Base-by-base conservation (phyloP, 2,888 invertebrate genomes). In the Argynnis bischoffii region DNA sequence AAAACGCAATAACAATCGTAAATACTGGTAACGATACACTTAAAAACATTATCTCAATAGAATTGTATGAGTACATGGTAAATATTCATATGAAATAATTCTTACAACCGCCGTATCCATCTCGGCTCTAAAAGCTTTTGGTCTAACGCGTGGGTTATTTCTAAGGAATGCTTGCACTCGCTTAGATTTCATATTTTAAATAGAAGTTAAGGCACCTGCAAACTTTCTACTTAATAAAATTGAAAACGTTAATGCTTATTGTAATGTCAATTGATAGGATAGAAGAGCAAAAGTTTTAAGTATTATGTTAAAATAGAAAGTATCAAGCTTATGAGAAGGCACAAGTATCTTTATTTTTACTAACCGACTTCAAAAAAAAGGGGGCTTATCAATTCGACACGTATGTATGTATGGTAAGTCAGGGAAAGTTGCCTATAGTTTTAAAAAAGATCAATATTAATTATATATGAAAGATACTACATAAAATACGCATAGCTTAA, bases 71-170 rank as follows among this genome's bases (percentile, higher is more conserved):
- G 47, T 18, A 56, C n/a, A n/a, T 21, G 15, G 59, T 26, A 35
- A 18, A 64, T 35, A 16, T 60, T 54, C 31, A 68, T 64, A 47
- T 55, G 51, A 48, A 48, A 54, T 54, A 54, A 64, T 55, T 59
- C 15, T 47, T 31, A 63, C 57, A 78, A 75, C 77, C 78, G 74
- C 53, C 76, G 81, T 78, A 79, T 74, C 73, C 77, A 74, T 78
- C 77, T 72, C 72, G 79, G 78, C 79, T 80, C 84, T 87, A 87
- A 88, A 88, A 88, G 88, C 87, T 88, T 88, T 88, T 82, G 84
- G 83, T 80, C 78, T 73, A 78, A 83, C 77, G 81, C 79, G 75
- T 77, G 64, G 75, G 79, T 85, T 85, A 84, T 84, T 84, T 84
- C 79, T 82, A 79, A 76, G 78, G 80, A 78, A 83, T 77, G 74